phyloP scores from a whole-genome alignment of 2,113 vertebrate genomes.

The Ophiodon elongatus region DNA sequence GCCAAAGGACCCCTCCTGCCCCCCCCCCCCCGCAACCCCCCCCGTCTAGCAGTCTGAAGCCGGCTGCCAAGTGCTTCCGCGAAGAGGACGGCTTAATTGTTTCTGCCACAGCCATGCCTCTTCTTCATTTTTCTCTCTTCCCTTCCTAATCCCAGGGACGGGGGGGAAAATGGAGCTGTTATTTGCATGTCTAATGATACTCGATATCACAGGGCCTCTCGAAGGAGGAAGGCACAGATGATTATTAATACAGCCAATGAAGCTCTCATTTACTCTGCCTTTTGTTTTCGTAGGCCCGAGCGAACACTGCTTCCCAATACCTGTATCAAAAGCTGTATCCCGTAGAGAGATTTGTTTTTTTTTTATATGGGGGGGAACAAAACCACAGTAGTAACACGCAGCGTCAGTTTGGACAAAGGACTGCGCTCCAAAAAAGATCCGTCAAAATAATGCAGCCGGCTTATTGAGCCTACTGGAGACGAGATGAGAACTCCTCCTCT shows the following conservation, averaged over 20 bases:
- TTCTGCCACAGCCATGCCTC: conserved; percentile 77
- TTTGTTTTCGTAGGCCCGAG: conserved; percentile 68
- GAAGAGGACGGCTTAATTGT: conserved; percentile 82
- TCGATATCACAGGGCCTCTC: conserved; percentile 73
- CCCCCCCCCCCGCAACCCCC: rapidly evolving
- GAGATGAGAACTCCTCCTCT: conserved; percentile 15
- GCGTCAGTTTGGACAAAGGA: neutral
- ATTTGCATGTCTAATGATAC: conserved; percentile 86
- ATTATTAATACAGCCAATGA: conserved; percentile 78
- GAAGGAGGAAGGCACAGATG: conserved; percentile 73
- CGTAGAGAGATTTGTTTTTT: conserved; percentile 18
- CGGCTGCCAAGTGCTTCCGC: conserved; percentile 73
- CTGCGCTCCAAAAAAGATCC: conserved; percentile 1
- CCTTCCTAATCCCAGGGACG: conserved; percentile 77
- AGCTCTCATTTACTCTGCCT: conserved; percentile 64
- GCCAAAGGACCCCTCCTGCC: conserved; percentile 50
- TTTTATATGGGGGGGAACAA: conserved; percentile 18
- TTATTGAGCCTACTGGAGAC: conserved; percentile 41
- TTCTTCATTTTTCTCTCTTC: conserved; percentile 77
- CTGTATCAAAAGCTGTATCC: conserved; percentile 53
- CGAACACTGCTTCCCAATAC: conserved; percentile 58
- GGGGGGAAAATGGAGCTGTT: conserved; percentile 77
- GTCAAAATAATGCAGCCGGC: conserved; percentile 26
- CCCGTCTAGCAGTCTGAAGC: conserved; percentile 51
- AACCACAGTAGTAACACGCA: conserved; percentile 4